phyloP scores from a whole-genome alignment of 2,797 vertebrate genomes.

The Falco biarmicus region DNA sequence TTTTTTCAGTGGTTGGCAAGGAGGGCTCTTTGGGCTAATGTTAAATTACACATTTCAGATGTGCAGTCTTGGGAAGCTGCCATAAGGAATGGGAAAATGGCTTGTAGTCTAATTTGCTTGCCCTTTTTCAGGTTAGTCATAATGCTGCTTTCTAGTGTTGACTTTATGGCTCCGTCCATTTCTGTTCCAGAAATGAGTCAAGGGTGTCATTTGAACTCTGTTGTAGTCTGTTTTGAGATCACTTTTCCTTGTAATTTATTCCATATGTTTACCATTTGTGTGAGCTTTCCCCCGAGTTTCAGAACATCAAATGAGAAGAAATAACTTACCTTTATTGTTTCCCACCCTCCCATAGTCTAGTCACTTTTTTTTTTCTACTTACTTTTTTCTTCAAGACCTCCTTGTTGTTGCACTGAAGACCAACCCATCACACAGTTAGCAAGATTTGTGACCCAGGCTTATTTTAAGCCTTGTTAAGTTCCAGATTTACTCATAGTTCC shows the following conservation, averaged over 20 bases:
- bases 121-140: slow-evolving; percentile 55
- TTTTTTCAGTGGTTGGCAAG: slow-evolving; percentile 23
- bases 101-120: slow-evolving; percentile 41
- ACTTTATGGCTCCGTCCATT: slow-evolving; percentile 57
- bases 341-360: not conserved
- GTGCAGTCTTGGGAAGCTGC: slow-evolving; percentile 36
- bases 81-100: slow-evolving; percentile 31
- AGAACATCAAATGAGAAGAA: slow-evolving; percentile 31
- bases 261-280: slow-evolving; percentile 56
- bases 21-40: not conserved
- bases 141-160: slow-evolving; percentile 53
- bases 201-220: slow-evolving; percentile 49
- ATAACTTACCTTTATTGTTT: slow-evolving; percentile 34
- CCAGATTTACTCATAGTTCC: slow-evolving; percentile 64
- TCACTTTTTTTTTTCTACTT: not conserved
- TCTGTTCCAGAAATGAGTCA: slow-evolving; percentile 41
- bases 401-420: not conserved
- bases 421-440: not conserved
- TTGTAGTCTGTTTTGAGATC: slow-evolving; percentile 57
- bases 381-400: not conserved
- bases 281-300: not conserved
- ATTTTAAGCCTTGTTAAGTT: slow-evolving; percentile 64
- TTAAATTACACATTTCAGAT: slow-evolving; percentile 51
- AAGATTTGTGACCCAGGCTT: slow-evolving; percentile 52
- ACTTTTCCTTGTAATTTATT: slow-evolving; percentile 61